Percentiles rank a stretch among this genome's conserved stretches.
Conservation (phyloP, 2,797 vertebrate genomes). For the Hephaestus fuliginosus region DNA sequence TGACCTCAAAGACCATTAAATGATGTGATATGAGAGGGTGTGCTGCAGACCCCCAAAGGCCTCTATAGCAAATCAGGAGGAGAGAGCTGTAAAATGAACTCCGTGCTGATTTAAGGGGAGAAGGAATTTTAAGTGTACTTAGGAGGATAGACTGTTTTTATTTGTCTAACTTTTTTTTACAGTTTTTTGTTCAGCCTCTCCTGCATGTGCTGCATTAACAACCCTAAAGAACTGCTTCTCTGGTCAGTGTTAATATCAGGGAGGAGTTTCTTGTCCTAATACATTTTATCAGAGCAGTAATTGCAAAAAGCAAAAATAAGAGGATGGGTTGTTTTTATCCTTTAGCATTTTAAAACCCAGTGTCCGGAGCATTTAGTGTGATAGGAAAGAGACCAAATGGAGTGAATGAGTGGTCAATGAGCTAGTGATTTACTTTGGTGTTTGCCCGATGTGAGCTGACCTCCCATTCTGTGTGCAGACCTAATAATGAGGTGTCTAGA, state of each 20-base stretch:
- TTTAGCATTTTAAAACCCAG: background rate
- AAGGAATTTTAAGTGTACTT: conserved; percentile 63
- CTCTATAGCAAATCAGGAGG: conserved; percentile 55
- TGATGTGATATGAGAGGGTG: conserved; percentile 71
- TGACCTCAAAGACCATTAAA: conserved; percentile 77
- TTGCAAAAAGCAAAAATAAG: background rate
- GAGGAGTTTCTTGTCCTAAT: background rate
- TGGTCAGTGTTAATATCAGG: too few species aligned
- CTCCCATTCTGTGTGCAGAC: conserved; percentile 60
- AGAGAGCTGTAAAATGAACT: conserved; percentile 68
- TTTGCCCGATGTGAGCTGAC: conserved; percentile 66
- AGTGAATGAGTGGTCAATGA: conserved; percentile 42
- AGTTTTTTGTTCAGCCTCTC: background rate
- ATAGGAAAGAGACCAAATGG: background rate
- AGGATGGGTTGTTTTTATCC: conserved; percentile 1
- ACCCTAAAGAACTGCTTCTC: background rate
- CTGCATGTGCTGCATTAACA: conserved; percentile 18
- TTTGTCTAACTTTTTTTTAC: conserved; percentile 5
- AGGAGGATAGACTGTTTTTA: conserved; percentile 6
- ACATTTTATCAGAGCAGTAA: background rate
- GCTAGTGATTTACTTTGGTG: conserved; percentile 57
- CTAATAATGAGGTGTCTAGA: conserved; percentile 77
- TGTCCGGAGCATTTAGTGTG: background rate
- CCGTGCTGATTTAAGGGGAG: conserved; percentile 70
- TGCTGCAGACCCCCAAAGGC: conserved; percentile 57